A percentile compares a stretch with the other conserved stretches of the same genome.
These are phyloP conservation scores for Scaptomyza montana DNA, from an alignment of 1,140 invertebrate species.

Conservation along the genomic window DNA sequence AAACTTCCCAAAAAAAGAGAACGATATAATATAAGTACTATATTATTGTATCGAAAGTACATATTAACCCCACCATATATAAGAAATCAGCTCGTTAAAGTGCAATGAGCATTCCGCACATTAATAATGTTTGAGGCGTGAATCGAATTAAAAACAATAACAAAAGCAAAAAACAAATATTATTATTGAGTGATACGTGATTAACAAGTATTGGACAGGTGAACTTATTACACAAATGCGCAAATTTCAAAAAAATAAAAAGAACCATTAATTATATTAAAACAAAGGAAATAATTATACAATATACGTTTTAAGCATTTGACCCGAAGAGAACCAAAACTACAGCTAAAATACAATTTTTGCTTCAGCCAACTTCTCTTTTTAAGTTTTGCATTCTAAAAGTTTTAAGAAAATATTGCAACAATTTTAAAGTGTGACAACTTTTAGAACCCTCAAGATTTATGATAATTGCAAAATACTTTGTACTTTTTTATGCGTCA, in stretches of 20 bases:
- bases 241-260: conserved; percentile 15
- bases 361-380: background rate
- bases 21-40: conserved; percentile 5
- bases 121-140: conserved; percentile 36
- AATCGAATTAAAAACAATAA: conserved; percentile 39
- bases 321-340: conserved; percentile 3
- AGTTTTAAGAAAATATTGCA: background rate
- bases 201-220: conserved; percentile 25
- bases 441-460: conserved; percentile 5
- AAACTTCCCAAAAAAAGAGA: conserved; percentile 6
- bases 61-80: conserved; percentile 46
- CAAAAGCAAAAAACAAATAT: background rate
- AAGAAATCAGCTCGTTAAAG: conserved; percentile 34
- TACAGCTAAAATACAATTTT: background rate
- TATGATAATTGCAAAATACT: conserved; percentile 38
- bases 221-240: conserved; percentile 25
- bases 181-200: conserved; percentile 24
- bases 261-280: conserved; percentile 31
- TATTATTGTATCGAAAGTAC: conserved; percentile 19
- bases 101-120: conserved; percentile 38
- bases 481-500: conserved; percentile 16
- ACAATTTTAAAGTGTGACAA: background rate
- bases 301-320: conserved; percentile 15
- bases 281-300: conserved; percentile 34
- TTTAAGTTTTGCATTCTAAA: too few species aligned